These are phyloP conservation scores for Steatornis caripensis DNA, from an alignment of 2,113 vertebrate genomes.

Conservation along the genomic window DNA sequence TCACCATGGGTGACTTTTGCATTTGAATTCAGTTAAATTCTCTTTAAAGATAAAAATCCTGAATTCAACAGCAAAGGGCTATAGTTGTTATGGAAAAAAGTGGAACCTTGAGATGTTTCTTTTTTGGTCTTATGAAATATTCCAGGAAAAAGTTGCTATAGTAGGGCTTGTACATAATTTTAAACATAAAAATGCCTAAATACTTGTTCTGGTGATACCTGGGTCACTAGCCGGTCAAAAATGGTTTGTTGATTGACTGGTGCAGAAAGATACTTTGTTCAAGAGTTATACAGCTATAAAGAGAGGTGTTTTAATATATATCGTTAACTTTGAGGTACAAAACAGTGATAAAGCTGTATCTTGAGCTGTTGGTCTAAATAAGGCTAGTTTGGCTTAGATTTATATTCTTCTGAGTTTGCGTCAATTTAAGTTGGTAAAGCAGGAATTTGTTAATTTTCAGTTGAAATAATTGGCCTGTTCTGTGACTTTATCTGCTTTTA, in stretches of 20 bases:
- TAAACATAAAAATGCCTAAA: not conserved
- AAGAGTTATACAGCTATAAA: not conserved
- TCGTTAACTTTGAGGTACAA: not conserved
- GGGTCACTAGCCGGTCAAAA: not conserved
- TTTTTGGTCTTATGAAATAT: not conserved
- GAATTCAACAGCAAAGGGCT: not conserved
- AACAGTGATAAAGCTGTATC: not conserved
- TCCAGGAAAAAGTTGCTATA: not conserved
- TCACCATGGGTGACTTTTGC: not conserved
- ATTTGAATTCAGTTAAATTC: not conserved
- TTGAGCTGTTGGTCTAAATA: not conserved
- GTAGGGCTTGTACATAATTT: not conserved
- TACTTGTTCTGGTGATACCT: not conserved
- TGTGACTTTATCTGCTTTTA: not conserved
- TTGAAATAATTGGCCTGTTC: not conserved
- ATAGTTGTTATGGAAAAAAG: not conserved
- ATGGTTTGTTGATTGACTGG: not conserved
- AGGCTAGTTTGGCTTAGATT: not conserved
- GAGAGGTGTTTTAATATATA: not conserved
- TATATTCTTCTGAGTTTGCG: not conserved
- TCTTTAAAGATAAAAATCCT: not conserved
- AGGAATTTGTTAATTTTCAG: not conserved
- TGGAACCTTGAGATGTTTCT: not conserved
- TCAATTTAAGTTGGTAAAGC: not conserved
- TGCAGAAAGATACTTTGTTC: not conserved